Evolutionary conservation across 2,797 vertebrate species (phyloP), one percentile per base, ranked within the genome.

Genomic region (Kryptopterus vitreolus): DNA sequence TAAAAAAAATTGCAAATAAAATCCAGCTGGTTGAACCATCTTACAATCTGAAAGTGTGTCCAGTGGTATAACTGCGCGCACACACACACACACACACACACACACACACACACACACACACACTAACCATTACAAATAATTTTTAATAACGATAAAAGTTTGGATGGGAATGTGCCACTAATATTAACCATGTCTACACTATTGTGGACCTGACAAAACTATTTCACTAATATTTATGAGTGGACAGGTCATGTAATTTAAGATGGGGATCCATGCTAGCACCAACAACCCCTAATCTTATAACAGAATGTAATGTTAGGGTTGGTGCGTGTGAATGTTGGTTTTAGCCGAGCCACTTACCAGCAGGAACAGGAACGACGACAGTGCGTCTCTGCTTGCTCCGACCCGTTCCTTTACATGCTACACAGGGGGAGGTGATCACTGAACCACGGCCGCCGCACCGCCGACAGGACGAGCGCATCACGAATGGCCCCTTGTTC

Each of bases 401-500:
- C 86, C 97, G 96, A 31, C 98, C 98, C 0, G 91, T 89, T 20
- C 98, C 98, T 3, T 91, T 92, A 80, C 98, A 99, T 0, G 94
- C 24, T 0, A 87, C 29, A 5, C 98, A 99, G 0, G 96, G 98
- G 0, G 92, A 92, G 0, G 95, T 94, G 72, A 98, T 91, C 81
- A 97, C 90, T 0, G 94, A 91, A 58, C 98, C 98, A 11, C 95
- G 95, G 6, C 98, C 98, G 0, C 93, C 88, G 2, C 98, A 99
- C 16, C 95, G 95, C 0, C 97, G 94, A 77, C 98, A 99, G 0
- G 96, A 97, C 1, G 98, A 98, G 3, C 97, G 95, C 98, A 99
- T 99, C 78, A 99, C 97, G 0, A 99, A 99, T 0, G 98, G 98
- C 1, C 98, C 98, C 0, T 96, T 99, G 72, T 98, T 99, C 86